These are phyloP conservation scores for Drosophila robusta DNA, from an alignment of 2,888 invertebrate species.

Conservation along the genomic window DNA sequence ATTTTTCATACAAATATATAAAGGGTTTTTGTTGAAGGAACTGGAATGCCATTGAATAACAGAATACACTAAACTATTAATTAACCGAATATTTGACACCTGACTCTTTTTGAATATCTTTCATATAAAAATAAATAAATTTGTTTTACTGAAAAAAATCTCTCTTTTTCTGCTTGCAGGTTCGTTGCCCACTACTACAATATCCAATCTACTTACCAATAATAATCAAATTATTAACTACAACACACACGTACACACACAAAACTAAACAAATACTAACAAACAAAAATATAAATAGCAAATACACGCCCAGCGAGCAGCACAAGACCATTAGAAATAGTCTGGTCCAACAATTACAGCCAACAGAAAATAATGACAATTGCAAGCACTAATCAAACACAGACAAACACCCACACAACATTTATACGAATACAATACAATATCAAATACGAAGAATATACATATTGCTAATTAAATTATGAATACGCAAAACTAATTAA, in stretches of 20 bases:
- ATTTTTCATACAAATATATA: too few relatives aligned
- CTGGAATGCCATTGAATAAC: neutral
- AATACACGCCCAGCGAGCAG: slow-evolving; percentile 27
- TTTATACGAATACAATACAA: slow-evolving; percentile 40
- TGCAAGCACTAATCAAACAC: slow-evolving; percentile 49
- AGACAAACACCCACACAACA: slow-evolving; percentile 24
- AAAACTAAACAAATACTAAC: slow-evolving; percentile 14
- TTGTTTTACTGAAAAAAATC: neutral
- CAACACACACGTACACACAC: slow-evolving; percentile 30
- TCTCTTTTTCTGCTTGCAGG: slow-evolving; percentile 55
- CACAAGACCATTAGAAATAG: slow-evolving; percentile 19
- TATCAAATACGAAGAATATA: slow-evolving; percentile 57
- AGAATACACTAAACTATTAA: too few relatives aligned
- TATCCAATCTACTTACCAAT: slow-evolving; percentile 54
- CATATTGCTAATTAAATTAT: slow-evolving; percentile 69
- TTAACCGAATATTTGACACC: too few relatives aligned
- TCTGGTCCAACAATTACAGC: slow-evolving; percentile 29
- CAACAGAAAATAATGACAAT: slow-evolving; percentile 31
- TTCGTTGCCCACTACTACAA: slow-evolving; percentile 62
- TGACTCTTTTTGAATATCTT: too few relatives aligned
- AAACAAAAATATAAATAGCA: slow-evolving; percentile 14
- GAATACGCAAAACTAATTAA: slow-evolving; percentile 63
- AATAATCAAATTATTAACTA: slow-evolving; percentile 52
- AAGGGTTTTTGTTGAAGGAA: neutral
- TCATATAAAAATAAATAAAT: too few relatives aligned